Conservation (phyloP, 2,113 vertebrate genomes). For the Origma solitaria region DNA sequence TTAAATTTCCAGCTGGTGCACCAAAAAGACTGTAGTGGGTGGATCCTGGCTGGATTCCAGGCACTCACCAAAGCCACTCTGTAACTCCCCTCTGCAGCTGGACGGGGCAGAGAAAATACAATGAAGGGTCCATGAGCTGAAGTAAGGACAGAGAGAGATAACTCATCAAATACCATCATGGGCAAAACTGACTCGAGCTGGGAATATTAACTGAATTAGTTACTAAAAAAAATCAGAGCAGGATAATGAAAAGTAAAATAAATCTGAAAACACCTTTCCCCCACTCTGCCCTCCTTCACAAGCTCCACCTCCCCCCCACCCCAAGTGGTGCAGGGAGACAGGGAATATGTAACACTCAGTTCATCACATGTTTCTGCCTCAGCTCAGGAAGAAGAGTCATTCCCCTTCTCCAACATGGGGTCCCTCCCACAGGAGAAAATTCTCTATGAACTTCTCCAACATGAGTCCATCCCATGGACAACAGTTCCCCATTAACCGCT, state of each 20-base stretch:
- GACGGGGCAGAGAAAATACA: neutral
- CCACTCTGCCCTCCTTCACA: neutral
- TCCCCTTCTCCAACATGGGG: neutral
- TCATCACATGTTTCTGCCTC: neutral
- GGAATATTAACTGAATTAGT: neutral
- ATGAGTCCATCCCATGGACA: neutral
- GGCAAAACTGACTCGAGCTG: neutral
- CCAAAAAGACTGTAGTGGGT: fast-evolving
- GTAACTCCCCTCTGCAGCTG: neutral
- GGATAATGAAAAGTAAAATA: neutral
- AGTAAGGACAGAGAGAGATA: neutral
- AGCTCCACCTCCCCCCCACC: neutral
- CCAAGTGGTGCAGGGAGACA: neutral
- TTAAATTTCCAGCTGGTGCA: slow-evolving; percentile 25
- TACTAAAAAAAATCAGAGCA: neutral
- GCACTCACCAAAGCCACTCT: neutral
- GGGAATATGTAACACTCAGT: neutral
- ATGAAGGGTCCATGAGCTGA: neutral
- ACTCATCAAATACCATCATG: neutral
- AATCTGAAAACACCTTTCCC: neutral
- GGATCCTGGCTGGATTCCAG: neutral
- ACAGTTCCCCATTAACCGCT: neutral
- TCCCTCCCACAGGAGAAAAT: neutral
- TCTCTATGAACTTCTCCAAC: fast-evolving
- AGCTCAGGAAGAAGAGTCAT: neutral